Evolutionary conservation across 2,888 invertebrate species (phyloP).

Genomic region (Lycocerus yunnanus): DNA sequence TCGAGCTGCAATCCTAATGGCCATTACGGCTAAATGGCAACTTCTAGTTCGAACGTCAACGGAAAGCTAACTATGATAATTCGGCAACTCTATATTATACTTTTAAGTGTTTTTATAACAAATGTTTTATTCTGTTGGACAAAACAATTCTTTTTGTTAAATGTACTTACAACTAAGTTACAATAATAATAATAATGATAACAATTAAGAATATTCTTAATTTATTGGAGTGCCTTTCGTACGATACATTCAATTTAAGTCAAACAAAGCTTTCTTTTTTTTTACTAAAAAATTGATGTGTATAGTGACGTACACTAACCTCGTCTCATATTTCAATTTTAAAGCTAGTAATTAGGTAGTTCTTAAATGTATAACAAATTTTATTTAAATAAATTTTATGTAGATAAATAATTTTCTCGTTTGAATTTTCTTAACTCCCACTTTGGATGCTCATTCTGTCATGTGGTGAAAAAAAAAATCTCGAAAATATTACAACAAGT

Average conservation of each 20-base stretch:
- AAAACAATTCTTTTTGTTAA: slow-evolving; percentile 9
- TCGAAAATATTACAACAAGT: too few species aligned
- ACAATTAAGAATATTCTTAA: slow-evolving; percentile 37
- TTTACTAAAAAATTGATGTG: slow-evolving; percentile 21
- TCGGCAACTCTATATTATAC: not conserved
- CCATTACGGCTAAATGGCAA: not conserved
- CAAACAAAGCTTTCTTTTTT: slow-evolving; percentile 29
- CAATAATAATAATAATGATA: slow-evolving; percentile 15
- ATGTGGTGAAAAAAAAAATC: too few species aligned
- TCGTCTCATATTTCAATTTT: slow-evolving; percentile 17
- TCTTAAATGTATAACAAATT: slow-evolving; percentile 32
- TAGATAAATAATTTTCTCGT: slow-evolving; percentile 12
- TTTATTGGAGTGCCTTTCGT: slow-evolving; percentile 48
- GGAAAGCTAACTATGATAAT: not conserved
- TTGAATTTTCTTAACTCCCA: too few species aligned
- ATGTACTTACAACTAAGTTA: slow-evolving; percentile 5
- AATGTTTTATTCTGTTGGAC: slow-evolving; percentile 25
- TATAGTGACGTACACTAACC: not conserved
- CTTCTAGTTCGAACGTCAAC: not conserved
- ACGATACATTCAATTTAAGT: slow-evolving; percentile 39
- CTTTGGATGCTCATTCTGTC: too few species aligned
- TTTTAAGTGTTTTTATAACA: slow-evolving; percentile 19
- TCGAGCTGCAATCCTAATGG: not conserved
- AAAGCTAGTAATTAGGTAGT: slow-evolving; percentile 32
- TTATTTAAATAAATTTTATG: slow-evolving; percentile 37